Percentiles rank a stretch among this genome's conserved stretches.
phyloP scores from a whole-genome alignment of 1,140 invertebrate genomes.

The Procambarus virginalis region DNA sequence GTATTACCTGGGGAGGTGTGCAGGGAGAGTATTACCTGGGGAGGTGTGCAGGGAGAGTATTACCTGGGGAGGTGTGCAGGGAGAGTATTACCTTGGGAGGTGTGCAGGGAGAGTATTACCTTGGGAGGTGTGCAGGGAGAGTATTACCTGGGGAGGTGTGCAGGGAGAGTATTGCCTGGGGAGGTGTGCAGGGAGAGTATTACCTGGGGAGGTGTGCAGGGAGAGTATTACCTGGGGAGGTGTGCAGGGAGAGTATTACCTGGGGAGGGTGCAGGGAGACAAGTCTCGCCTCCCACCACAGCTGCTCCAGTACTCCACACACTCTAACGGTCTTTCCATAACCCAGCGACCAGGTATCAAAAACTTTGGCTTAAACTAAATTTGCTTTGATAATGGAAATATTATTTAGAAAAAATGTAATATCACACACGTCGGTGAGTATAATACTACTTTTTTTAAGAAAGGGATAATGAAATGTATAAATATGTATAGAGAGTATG shows the following conservation, averaged over 20 bases:
- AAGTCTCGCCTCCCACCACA: slow-evolving; percentile 34
- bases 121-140: no score
- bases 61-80: no score
- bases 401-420: not conserved
- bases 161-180: no score
- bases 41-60: no score
- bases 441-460: not conserved
- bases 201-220: no score
- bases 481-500: not conserved
- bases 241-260: not conserved
- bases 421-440: not conserved
- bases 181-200: no score
- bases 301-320: slow-evolving; percentile 30
- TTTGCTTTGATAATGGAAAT: not conserved
- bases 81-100: no score
- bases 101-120: no score
- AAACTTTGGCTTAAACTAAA: not conserved
- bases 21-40: no score
- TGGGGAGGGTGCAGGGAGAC: slow-evolving; percentile 26
- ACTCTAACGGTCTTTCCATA: not conserved
- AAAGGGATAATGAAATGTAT: not conserved
- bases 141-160: no score
- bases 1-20: no score
- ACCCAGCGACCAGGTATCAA: not conserved
- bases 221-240: not conserved